Conservation (phyloP, 2,113 vertebrate genomes). For the Pogona vitticeps region DNA sequence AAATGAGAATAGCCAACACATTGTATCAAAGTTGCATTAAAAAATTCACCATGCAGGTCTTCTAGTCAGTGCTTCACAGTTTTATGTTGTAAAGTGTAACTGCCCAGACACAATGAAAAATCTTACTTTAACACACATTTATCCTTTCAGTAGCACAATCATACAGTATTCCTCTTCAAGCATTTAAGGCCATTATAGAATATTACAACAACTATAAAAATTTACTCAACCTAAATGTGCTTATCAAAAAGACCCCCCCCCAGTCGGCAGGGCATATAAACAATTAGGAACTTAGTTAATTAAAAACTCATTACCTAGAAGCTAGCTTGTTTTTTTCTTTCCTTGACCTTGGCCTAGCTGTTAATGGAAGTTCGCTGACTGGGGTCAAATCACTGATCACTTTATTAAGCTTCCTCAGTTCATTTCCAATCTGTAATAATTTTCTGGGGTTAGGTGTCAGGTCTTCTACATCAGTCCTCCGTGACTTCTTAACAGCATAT, state of each 20-base stretch:
- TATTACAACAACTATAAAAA: background rate
- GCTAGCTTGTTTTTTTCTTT: conserved; percentile 99
- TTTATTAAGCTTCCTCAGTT: conserved; percentile 95
- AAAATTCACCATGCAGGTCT: background rate
- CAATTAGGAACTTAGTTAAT: conserved; percentile 5
- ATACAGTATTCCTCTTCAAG: background rate
- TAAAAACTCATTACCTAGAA: conserved; percentile 83
- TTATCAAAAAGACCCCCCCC: conserved; percentile 31
- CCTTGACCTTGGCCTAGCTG: conserved; percentile 92
- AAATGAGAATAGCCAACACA: conserved; percentile 55
- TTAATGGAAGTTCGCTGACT: conserved; percentile 95
- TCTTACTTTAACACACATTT: background rate
- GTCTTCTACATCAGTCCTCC: conserved; percentile 97
- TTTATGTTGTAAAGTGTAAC: background rate
- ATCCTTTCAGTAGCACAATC: background rate
- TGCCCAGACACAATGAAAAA: background rate
- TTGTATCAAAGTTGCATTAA: background rate
- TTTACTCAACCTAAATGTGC: background rate
- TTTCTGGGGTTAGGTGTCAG: conserved; percentile 97
- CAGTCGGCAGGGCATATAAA: background rate
- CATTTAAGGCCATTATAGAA: background rate
- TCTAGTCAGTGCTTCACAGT: conserved; percentile 1
- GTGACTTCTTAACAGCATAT: conserved; percentile 95
- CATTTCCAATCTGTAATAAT: conserved; percentile 94
- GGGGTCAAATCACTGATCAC: conserved; percentile 98